These are phyloP conservation scores for Vulpes lagopus DNA, from an alignment of 2,113 vertebrate species.

Conservation along the genomic window DNA sequence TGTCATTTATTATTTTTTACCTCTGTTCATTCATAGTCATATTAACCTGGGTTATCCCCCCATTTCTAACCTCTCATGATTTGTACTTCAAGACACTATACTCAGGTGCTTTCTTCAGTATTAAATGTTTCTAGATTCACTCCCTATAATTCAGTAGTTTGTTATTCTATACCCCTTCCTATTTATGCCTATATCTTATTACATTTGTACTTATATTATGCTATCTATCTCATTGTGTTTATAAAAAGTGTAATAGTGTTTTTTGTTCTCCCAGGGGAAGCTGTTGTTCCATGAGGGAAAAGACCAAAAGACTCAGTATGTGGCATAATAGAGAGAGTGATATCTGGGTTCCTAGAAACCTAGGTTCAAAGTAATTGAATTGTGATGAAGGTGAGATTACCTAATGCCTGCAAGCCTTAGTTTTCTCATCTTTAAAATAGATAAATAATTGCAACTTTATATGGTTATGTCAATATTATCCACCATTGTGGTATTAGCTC, in stretches of 20 bases:
- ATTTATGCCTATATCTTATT: neutral
- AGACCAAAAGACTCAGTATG: neutral
- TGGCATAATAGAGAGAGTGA: neutral
- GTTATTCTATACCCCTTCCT: neutral
- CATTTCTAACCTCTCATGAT: neutral
- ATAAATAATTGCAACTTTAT: neutral
- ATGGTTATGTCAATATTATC: neutral
- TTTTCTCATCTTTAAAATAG: neutral
- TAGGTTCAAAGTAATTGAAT: neutral
- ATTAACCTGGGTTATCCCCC: neutral
- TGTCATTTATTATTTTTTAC: neutral
- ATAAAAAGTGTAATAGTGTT: neutral
- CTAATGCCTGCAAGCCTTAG: neutral
- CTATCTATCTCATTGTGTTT: neutral
- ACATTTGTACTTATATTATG: neutral
- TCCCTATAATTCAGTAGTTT: neutral
- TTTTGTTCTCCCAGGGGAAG: neutral
- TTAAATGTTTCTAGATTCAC: neutral
- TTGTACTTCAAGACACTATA: neutral
- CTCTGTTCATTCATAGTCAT: neutral
- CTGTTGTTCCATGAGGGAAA: neutral
- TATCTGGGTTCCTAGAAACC: neutral
- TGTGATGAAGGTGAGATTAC: neutral
- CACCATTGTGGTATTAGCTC: neutral
- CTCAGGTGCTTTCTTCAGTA: neutral